A percentile compares a stretch with the other conserved stretches of the same genome.
phyloP scores from a whole-genome alignment of 64 coral and sea anemone species.

The Trachythela sp. region DNA sequence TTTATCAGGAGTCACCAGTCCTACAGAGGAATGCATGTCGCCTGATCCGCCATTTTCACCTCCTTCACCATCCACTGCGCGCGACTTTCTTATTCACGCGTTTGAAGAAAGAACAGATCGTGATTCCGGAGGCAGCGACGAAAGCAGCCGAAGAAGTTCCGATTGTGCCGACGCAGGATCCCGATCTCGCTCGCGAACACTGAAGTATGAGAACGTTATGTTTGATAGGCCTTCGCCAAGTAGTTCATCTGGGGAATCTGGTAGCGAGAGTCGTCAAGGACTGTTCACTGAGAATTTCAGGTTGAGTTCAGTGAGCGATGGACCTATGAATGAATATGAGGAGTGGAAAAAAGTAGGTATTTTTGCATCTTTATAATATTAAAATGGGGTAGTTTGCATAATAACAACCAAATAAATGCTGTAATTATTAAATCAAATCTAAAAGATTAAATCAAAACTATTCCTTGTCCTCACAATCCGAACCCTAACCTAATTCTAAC shows the following conservation, averaged over 20 bases:
- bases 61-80: neutral
- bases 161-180: neutral
- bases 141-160: neutral
- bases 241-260: neutral
- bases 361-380: no score
- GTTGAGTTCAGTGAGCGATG: conserved; percentile 55
- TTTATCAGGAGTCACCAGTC: neutral
- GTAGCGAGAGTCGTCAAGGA: conserved; percentile 1
- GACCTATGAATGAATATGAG: conserved; percentile 63
- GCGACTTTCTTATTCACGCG: neutral
- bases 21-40: neutral
- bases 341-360: conserved; percentile 87
- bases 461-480: no score
- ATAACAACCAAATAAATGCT: no score
- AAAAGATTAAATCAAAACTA: no score
- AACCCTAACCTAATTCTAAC: no score
- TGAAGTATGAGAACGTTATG: conserved; percentile 94
- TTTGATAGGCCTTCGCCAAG: conserved; percentile 48
- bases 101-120: neutral
- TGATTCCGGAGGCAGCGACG: neutral
- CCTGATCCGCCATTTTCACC: neutral
- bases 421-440: no score
- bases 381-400: no score
- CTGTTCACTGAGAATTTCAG: conserved; percentile 18
- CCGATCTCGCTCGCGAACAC: conserved; percentile 23